These are phyloP conservation scores for Pyrrhosoma nymphula DNA, from an alignment of 2,888 invertebrate species.

Conservation along the genomic window DNA sequence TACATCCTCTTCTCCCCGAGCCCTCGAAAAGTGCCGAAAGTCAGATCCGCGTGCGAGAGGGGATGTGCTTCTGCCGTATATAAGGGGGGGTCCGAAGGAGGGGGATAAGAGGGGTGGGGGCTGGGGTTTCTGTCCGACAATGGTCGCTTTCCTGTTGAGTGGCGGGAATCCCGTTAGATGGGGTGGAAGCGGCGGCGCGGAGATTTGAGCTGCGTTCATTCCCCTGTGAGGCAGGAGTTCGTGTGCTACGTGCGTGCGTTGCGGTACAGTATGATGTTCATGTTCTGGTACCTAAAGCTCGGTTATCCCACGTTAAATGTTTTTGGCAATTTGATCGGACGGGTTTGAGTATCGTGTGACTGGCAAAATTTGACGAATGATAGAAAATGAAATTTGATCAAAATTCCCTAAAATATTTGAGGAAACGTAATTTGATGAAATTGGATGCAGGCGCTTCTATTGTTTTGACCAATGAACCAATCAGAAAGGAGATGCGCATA, in stretches of 20 bases:
- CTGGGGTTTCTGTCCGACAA: neutral
- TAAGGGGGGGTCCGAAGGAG: neutral
- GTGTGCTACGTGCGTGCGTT: neutral
- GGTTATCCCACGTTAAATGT: no score
- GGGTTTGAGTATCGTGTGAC: no score
- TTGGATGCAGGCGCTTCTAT: no score
- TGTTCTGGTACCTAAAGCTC: no score
- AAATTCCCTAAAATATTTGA: no score
- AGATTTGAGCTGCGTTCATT: neutral
- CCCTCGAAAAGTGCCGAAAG: constrained; percentile 20
- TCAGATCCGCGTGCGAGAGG: neutral
- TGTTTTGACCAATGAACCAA: no score
- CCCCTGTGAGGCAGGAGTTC: neutral
- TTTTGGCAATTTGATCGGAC: no score
- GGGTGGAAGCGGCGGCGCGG: neutral
- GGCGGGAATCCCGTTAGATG: constrained; percentile 9
- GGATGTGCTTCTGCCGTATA: neutral
- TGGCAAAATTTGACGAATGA: no score
- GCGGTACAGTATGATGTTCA: neutral
- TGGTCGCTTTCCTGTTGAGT: neutral
- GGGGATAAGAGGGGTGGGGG: neutral
- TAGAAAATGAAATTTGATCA: no score
- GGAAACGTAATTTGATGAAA: no score
- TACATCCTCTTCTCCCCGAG: neutral
- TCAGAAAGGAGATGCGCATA: no score